Percentiles rank a stretch among this genome's conserved stretches.
phyloP scores from a whole-genome alignment of 2,888 invertebrate species.

The Drosophila pseudotakahashii region DNA sequence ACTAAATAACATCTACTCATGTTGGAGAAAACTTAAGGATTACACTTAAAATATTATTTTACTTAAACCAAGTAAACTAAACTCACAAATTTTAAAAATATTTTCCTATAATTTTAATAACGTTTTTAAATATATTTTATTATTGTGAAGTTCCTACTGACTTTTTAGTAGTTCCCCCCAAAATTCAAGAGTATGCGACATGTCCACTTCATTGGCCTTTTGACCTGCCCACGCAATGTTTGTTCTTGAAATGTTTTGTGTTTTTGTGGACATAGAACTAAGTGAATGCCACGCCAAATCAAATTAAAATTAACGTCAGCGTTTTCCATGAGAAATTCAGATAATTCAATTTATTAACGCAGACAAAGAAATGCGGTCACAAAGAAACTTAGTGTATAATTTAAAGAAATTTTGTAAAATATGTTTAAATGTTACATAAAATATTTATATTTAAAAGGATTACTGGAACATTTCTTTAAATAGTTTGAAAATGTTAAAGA shows the following conservation, averaged over 20 bases:
- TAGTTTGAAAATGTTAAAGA: no score
- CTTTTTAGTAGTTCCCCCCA: background rate
- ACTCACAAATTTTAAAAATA: no score
- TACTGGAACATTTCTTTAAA: no score
- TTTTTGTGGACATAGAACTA: slow-evolving; percentile 57
- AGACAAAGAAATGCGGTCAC: background rate
- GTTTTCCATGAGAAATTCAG: slow-evolving; percentile 6
- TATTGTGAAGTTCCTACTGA: no score
- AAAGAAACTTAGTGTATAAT: background rate
- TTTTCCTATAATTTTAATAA: no score
- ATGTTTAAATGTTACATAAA: no score
- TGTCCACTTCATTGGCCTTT: slow-evolving; percentile 25
- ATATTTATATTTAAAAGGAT: no score
- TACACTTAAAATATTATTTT: no score
- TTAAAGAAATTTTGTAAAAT: background rate
- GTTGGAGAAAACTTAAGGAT: no score
- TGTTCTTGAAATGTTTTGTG: slow-evolving; percentile 22
- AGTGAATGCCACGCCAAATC: slow-evolving; percentile 59
- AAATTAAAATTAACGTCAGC: slow-evolving; percentile 58
- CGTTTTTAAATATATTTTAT: no score
- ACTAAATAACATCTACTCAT: background rate
- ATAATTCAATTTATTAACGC: slow-evolving; percentile 5
- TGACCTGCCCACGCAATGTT: slow-evolving; percentile 8
- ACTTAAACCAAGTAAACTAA: no score
- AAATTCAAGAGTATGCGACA: slow-evolving; percentile 21